Percentiles rank a stretch among this genome's conserved stretches.
Conservation (phyloP, 2,113 vertebrate genomes). For the Phrynosoma blainvillii region DNA sequence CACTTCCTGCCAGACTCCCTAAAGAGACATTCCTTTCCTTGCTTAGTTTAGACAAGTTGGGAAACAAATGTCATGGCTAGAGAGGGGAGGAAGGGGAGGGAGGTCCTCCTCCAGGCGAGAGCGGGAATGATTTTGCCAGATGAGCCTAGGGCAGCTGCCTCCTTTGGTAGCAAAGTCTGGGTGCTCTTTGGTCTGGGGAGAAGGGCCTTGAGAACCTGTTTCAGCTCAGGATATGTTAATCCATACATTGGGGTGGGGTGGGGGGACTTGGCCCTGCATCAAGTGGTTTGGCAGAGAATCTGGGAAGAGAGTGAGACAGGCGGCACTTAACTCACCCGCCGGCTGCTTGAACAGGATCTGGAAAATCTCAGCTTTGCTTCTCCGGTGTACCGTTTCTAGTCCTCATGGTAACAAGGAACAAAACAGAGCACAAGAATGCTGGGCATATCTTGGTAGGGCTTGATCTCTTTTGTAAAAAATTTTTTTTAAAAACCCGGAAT, state of each 20-base stretch:
- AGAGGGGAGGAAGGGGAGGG: not conserved
- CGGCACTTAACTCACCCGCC: not conserved
- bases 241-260: too few relatives aligned
- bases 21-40: constrained; percentile 33
- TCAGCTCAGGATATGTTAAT: not conserved
- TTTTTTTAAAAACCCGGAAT: not conserved
- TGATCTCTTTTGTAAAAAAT: not conserved
- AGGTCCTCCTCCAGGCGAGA: not conserved
- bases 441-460: not conserved
- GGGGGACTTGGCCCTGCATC: not conserved
- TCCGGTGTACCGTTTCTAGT: not conserved
- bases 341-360: not conserved
- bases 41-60: constrained; percentile 34
- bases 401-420: not conserved
- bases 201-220: not conserved
- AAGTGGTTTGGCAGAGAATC: not conserved
- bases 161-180: not conserved
- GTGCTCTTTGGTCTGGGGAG: not conserved
- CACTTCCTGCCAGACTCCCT: constrained; percentile 30
- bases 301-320: not conserved
- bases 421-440: not conserved
- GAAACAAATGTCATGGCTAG: constrained; percentile 8
- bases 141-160: constrained; percentile 1
- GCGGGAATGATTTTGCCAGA: constrained; percentile 32
- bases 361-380: not conserved